Evolutionary conservation across 1,140 invertebrate genomes (phyloP).

Genomic region (Zaprionus davidi): DNA sequence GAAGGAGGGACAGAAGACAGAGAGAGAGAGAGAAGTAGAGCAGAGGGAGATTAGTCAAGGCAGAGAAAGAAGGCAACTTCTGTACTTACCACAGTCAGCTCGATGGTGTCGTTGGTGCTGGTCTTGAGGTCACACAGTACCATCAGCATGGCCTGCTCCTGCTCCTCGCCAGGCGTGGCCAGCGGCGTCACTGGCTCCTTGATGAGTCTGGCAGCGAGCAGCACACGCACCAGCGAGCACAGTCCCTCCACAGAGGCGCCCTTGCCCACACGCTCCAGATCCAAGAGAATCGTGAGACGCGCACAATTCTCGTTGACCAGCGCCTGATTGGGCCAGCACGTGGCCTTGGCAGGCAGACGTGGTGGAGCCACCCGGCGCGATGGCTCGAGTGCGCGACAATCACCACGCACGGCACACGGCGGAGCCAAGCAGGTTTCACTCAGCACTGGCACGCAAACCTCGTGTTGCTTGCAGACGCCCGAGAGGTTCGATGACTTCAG

Average conservation of each 20-base stretch:
- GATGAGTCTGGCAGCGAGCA: conserved; percentile 87
- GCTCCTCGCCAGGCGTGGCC: neutral
- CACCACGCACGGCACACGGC: conserved; percentile 91
- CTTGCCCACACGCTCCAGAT: conserved; percentile 87
- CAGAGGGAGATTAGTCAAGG: neutral
- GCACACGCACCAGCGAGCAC: conserved; percentile 88
- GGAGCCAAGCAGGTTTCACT: conserved; percentile 91
- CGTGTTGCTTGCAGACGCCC: conserved; percentile 74
- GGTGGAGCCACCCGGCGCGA: conserved; percentile 91
- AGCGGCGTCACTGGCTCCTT: conserved; percentile 57
- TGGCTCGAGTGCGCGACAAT: conserved; percentile 90
- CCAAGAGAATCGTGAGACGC: conserved; percentile 89
- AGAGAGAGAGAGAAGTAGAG: neutral
- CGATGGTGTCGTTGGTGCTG: conserved; percentile 92
- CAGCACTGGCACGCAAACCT: conserved; percentile 90
- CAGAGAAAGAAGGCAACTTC: neutral
- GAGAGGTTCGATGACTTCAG: conserved; percentile 85
- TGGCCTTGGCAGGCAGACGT: conserved; percentile 88
- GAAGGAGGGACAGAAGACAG: neutral
- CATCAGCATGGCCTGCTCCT: conserved; percentile 86
- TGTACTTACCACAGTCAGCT: conserved; percentile 92
- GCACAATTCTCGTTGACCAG: conserved; percentile 89
- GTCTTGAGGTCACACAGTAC: conserved; percentile 92
- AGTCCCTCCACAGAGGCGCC: conserved; percentile 90
- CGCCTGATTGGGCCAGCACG: conserved; percentile 92